Conservation (phyloP, 1,140 invertebrate species). For the Samia ricini region DNA sequence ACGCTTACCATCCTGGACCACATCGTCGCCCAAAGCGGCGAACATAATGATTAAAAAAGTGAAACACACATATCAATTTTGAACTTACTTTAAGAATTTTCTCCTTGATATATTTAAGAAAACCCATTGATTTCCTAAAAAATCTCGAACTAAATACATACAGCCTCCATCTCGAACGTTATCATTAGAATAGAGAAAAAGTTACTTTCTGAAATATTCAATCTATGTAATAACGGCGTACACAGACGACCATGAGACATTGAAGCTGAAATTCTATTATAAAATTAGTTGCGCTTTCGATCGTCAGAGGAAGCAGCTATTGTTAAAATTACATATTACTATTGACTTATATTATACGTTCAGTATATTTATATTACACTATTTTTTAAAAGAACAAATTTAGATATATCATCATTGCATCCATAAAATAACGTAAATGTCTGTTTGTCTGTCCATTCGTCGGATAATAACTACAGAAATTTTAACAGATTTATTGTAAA, state of each 20-base stretch:
- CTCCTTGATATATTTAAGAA: background rate
- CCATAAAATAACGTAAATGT: no score
- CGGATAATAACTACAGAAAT: no score
- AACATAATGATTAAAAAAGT: no score
- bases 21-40: no score
- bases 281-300: background rate
- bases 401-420: background rate
- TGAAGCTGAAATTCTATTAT: background rate
- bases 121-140: background rate
- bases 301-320: background rate
- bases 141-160: no score
- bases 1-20: no score
- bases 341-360: background rate
- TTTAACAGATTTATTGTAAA: no score
- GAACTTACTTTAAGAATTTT: no score
- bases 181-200: background rate
- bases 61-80: no score
- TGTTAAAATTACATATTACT: background rate
- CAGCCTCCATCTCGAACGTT: constrained; percentile 3
- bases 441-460: no score
- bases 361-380: background rate
- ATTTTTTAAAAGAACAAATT: background rate
- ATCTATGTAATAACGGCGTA: background rate
- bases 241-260: background rate
- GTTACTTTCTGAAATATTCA: background rate